Percentiles rank a stretch among this genome's conserved stretches.
Conservation (phyloP, 1,140 invertebrate genomes). For the Oreohelix idahoensis region DNA sequence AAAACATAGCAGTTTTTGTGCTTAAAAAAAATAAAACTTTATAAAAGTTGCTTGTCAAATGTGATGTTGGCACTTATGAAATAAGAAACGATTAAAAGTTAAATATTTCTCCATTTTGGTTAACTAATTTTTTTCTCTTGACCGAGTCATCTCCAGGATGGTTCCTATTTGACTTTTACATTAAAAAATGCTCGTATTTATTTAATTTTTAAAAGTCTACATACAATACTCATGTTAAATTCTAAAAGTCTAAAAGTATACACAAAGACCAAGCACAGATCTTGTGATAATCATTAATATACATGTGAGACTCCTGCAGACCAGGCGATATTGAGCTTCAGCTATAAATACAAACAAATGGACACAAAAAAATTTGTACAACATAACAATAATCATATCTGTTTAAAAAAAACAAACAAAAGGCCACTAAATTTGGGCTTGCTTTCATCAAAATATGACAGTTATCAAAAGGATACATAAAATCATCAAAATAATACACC, state of each 20-base stretch:
- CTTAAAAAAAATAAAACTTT: too few species aligned
- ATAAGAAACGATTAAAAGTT: too few species aligned
- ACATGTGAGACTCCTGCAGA: too few species aligned
- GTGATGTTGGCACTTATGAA: too few species aligned
- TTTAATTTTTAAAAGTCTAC: background rate
- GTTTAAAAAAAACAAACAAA: too few species aligned
- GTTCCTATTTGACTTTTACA: background rate
- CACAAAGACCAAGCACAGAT: background rate
- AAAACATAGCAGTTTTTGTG: too few species aligned
- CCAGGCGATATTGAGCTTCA: background rate
- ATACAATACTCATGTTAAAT: too few species aligned
- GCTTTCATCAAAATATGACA: background rate
- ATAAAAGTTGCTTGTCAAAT: too few species aligned
- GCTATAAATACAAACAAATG: background rate
- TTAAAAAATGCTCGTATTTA: too few species aligned
- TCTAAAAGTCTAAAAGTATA: background rate
- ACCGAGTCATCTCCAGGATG: background rate
- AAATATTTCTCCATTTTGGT: too few species aligned
- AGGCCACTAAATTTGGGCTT: slow-evolving; percentile 16
- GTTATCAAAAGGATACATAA: background rate
- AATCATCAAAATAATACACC: slow-evolving; percentile 1
- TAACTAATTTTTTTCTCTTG: background rate
- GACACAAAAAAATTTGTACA: background rate
- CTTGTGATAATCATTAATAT: background rate
- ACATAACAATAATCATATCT: background rate